A percentile compares a stretch with the other conserved stretches of the same genome.
These are phyloP conservation scores for Anthrax anthrax DNA, from an alignment of 2,888 invertebrate genomes.

Conservation along the genomic window DNA sequence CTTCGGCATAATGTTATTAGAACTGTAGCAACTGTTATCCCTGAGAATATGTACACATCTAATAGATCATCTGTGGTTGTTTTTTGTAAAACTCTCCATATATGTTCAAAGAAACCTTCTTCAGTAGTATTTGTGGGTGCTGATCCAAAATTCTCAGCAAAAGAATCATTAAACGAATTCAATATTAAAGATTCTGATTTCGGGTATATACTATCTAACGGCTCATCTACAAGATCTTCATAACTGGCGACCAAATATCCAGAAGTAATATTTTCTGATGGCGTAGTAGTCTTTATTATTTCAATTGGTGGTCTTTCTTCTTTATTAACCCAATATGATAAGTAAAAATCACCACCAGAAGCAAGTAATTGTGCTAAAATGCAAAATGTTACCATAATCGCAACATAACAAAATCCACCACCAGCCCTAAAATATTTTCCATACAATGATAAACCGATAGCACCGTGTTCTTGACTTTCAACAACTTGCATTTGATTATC, in stretches of 20 bases:
- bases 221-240: background rate
- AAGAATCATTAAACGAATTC: too few species aligned
- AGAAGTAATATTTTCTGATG: background rate
- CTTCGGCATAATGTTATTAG: conserved; percentile 30
- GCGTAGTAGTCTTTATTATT: background rate
- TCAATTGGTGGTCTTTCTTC: conserved; percentile 30
- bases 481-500: conserved; percentile 31
- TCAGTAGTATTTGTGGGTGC: background rate
- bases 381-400: conserved; percentile 46
- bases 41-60: conserved; percentile 37
- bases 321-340: conserved; percentile 56
- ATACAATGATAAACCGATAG: conserved; percentile 45
- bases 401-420: conserved; percentile 47
- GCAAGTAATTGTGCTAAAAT: conserved; percentile 52
- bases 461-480: conserved; percentile 48
- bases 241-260: background rate
- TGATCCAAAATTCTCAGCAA: too few species aligned
- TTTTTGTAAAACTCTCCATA: background rate
- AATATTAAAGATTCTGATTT: too few species aligned
- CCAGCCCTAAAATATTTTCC: conserved; percentile 55
- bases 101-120: background rate
- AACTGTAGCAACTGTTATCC: conserved; percentile 34
- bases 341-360: conserved; percentile 64
- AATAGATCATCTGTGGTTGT: conserved; percentile 16
- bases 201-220: too few species aligned